Base-by-base conservation (phyloP, 2,888 invertebrate species). In the Pinctada fucata region DNA sequence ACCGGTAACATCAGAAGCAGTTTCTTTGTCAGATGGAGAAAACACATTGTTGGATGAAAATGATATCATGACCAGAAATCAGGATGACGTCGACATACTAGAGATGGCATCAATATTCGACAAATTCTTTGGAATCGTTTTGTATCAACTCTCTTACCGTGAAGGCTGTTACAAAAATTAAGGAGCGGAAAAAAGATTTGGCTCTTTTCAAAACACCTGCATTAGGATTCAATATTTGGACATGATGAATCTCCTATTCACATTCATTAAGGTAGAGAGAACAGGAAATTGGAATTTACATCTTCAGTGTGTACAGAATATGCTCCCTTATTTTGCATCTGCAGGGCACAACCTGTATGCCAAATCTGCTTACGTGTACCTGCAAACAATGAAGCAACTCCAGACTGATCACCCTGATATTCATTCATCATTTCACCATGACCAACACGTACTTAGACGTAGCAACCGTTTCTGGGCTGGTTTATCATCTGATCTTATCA, bases 391-490 rank as follows among this genome's bases (percentile, higher is more conserved):
- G 82, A 48, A 65, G 3, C 16, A 68, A 1, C 75, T 85, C 5
- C 16, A 78, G 5, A 16, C 66, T 8, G 68, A 64, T 2, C 79
- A 82, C 51, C 84, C 84, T 66, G 82, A 84, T 64, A 70, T 86
- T 2, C 71, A 82, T 71, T n/a, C 10, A 8, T 5, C 49, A 2
- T 86, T 86, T 70, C 13, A 64, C 4, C 2, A 75, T n/a, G 85
- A 85, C 2, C 48, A 68, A 49, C 84, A 85, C 77, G 83, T 84
- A 45, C 65, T 85, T 3, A 72, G 86, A 48, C 63, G 87, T 68
- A 83, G 76, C 66, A 83, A 86, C 68, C 67, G 85, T 48, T 82
- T 76, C 58, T 87, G 87, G 87, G 83, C 83, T n/a, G 87, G 87
- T 47, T 68, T 88, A 6, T 81, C 86, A 13, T 79, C 84, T 51